A percentile compares a stretch with the other conserved stretches of the same genome.
Conservation (phyloP, 2,888 invertebrate species). For the Yponomeuta sedellus region DNA sequence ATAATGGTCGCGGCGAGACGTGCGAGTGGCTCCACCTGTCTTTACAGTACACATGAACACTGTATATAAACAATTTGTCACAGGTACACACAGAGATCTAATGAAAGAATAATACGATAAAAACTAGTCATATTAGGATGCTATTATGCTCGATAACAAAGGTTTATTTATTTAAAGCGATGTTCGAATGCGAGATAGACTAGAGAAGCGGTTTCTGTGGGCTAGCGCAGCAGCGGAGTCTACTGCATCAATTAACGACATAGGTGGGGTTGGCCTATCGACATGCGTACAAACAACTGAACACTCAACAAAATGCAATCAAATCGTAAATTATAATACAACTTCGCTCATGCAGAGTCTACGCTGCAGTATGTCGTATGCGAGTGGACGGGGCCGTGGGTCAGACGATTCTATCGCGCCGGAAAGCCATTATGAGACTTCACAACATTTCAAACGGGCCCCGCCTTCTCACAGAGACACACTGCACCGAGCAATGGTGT, state of each 20-base stretch:
- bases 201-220: slow-evolving; percentile 65
- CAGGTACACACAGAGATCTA: slow-evolving; percentile 76
- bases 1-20: slow-evolving; percentile 54
- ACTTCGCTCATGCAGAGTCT: not conserved
- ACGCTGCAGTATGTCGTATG: not conserved
- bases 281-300: slow-evolving; percentile 13
- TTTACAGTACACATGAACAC: slow-evolving; percentile 65
- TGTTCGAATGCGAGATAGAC: slow-evolving; percentile 70
- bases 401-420: not conserved
- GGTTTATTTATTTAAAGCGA: slow-evolving; percentile 57
- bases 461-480: not conserved
- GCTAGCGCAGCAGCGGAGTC: slow-evolving; percentile 53
- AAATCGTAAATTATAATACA: slow-evolving; percentile 3
- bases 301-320: slow-evolving; percentile 18
- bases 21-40: slow-evolving; percentile 38
- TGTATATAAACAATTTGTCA: slow-evolving; percentile 68
- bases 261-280: slow-evolving; percentile 58
- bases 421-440: not conserved
- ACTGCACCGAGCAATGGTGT: not conserved
- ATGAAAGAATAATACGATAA: slow-evolving; percentile 73
- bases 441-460: not conserved
- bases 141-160: slow-evolving; percentile 72
- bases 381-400: not conserved
- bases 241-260: slow-evolving; percentile 74
- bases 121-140: slow-evolving; percentile 71